phyloP scores from a whole-genome alignment of 2,888 invertebrate species.

The Phortica magna region DNA sequence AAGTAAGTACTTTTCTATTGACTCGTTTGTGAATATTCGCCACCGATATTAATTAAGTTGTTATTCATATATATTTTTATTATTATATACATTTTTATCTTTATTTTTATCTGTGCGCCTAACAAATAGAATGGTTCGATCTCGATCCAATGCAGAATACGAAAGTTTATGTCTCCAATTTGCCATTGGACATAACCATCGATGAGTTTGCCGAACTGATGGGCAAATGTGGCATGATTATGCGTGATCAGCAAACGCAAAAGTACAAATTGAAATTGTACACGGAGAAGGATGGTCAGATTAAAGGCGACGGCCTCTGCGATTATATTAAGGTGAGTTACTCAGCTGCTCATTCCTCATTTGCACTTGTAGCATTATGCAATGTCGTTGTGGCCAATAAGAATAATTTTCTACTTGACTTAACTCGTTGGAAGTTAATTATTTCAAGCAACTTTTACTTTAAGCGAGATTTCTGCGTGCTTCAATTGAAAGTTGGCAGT shows the following conservation, averaged over 20 bases:
- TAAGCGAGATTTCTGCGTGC: too few relatives aligned
- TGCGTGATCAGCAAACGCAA: slow-evolving; percentile 88
- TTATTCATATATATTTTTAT: slow-evolving; percentile 28
- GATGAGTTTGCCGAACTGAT: slow-evolving; percentile 94
- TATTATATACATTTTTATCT: slow-evolving; percentile 34
- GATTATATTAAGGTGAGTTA: slow-evolving; percentile 92
- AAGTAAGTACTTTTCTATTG: slow-evolving; percentile 61
- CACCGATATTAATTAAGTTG: background rate
- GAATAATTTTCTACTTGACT: too few relatives aligned
- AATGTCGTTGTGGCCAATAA: too few relatives aligned
- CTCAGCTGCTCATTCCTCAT: background rate
- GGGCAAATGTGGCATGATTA: slow-evolving; percentile 97
- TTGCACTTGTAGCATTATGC: too few relatives aligned
- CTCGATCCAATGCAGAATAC: slow-evolving; percentile 92
- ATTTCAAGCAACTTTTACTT: too few relatives aligned
- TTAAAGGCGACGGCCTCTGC: slow-evolving; percentile 98
- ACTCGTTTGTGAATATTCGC: background rate
- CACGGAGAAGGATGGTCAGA: slow-evolving; percentile 86
- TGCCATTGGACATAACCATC: slow-evolving; percentile 92
- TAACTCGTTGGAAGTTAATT: too few relatives aligned
- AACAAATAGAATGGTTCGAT: slow-evolving; percentile 91
- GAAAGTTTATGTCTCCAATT: slow-evolving; percentile 96
- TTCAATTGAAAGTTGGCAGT: background rate
- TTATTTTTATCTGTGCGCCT: slow-evolving; percentile 11
- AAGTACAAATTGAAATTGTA: slow-evolving; percentile 96